phyloP scores from a whole-genome alignment of 2,113 vertebrate species.

The Phocoena sinus region DNA sequence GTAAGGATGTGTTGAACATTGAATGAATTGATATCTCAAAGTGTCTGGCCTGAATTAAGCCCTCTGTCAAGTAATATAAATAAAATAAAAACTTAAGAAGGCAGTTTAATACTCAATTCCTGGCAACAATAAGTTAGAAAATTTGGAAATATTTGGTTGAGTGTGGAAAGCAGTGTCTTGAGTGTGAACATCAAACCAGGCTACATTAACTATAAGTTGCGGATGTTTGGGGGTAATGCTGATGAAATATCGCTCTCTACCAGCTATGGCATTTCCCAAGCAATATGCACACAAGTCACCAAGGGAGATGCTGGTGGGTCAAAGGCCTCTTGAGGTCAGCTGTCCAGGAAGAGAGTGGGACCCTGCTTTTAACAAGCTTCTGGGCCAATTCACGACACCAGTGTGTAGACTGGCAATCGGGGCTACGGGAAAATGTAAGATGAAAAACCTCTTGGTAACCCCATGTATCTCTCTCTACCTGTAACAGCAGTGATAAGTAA shows the following conservation, averaged over 20 bases:
- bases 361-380: background rate
- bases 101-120: background rate
- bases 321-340: no score
- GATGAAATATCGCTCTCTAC: accelerated
- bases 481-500: accelerated
- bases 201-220: background rate
- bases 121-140: background rate
- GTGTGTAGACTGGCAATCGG: accelerated
- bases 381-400: accelerated
- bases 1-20: background rate
- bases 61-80: background rate
- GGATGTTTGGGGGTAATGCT: background rate
- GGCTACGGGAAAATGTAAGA: accelerated
- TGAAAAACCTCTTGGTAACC: accelerated
- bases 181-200: background rate
- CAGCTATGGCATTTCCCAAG: accelerated
- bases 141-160: background rate
- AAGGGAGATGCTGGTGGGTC: accelerated
- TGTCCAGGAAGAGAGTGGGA: accelerated
- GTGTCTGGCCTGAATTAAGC: background rate
- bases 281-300: accelerated
- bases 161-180: accelerated
- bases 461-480: accelerated
- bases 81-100: background rate
- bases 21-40: no score